Evolutionary conservation across 2,888 invertebrate species (phyloP).

Genomic region (Lasioglossum malachurum): DNA sequence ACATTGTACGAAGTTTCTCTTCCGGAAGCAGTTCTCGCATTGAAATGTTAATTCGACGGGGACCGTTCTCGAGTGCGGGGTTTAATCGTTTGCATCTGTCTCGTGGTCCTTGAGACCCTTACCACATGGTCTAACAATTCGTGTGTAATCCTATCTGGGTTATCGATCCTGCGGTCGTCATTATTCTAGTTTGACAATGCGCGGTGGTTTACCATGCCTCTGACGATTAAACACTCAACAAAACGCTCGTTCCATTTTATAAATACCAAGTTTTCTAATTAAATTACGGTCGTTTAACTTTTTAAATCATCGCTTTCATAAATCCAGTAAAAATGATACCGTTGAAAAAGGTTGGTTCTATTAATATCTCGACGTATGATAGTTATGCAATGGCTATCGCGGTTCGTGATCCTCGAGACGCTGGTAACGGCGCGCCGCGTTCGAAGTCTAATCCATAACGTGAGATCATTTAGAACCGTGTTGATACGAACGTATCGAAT

Average conservation of each 20-base stretch:
- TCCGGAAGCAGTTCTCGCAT: background rate
- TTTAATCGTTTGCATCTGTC: constrained; percentile 8
- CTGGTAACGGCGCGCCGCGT: constrained; percentile 13
- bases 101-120: constrained; percentile 1
- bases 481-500: constrained; percentile 76
- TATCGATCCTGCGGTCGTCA: constrained; percentile 5
- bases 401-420: constrained; percentile 17
- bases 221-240: background rate
- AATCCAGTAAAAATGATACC: background rate
- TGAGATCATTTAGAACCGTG: constrained; percentile 67
- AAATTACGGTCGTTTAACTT: too few relatives aligned
- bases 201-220: background rate
- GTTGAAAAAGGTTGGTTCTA: constrained; percentile 38
- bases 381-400: constrained; percentile 40
- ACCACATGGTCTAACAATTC: constrained; percentile 17
- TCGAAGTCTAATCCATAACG: constrained; percentile 50
- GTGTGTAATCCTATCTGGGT: background rate
- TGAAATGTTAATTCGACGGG: background rate
- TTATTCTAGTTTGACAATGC: constrained; percentile 8
- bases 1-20: background rate
- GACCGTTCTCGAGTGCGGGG: background rate
- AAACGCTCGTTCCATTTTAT: background rate
- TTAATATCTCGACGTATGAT: constrained; percentile 28
- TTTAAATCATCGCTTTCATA: background rate
- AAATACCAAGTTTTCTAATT: background rate